Conservation (phyloP, 2,113 vertebrate species). For the Paralichthys olivaceus region DNA sequence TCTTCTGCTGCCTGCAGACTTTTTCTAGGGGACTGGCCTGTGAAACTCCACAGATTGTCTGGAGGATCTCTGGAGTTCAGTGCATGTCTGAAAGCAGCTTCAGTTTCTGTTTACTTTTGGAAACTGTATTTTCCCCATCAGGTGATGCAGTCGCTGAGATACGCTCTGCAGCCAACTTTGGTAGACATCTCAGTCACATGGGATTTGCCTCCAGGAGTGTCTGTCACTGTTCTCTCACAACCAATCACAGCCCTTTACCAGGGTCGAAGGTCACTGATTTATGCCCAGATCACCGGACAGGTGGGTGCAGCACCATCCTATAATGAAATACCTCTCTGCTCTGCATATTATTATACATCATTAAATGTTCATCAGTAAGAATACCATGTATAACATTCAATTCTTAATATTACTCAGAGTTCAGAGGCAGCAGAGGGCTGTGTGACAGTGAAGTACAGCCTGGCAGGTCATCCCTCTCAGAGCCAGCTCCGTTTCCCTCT, state of each 20-base stretch:
- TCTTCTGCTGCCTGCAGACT: conserved; percentile 54
- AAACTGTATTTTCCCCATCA: conserved; percentile 1
- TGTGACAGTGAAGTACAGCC: conserved; percentile 74
- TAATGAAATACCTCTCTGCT: conserved; percentile 66
- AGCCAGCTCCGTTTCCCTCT: conserved; percentile 70
- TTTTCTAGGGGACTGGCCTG: no score
- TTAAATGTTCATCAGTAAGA: conserved; percentile 52
- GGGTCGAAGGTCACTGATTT: conserved; percentile 79
- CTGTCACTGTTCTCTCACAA: conserved; percentile 70
- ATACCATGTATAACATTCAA: background rate
- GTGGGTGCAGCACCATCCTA: conserved; percentile 40
- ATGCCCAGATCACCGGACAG: conserved; percentile 76
- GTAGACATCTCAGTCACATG: conserved; percentile 71
- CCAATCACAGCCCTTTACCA: conserved; percentile 75
- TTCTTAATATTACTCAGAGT: conserved; percentile 40
- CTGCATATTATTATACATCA: conserved; percentile 68
- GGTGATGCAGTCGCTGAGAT: conserved; percentile 79
- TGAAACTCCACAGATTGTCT: conserved; percentile 50
- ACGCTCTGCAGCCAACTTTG: conserved; percentile 76
- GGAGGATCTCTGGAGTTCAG: no score
- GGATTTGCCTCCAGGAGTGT: conserved; percentile 72
- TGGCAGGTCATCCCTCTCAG: conserved; percentile 66
- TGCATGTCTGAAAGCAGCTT: no score
- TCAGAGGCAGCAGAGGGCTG: conserved; percentile 56
- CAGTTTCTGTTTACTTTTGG: background rate